phyloP scores from a whole-genome alignment of 2,888 invertebrate species.

The Tipula helvola region DNA sequence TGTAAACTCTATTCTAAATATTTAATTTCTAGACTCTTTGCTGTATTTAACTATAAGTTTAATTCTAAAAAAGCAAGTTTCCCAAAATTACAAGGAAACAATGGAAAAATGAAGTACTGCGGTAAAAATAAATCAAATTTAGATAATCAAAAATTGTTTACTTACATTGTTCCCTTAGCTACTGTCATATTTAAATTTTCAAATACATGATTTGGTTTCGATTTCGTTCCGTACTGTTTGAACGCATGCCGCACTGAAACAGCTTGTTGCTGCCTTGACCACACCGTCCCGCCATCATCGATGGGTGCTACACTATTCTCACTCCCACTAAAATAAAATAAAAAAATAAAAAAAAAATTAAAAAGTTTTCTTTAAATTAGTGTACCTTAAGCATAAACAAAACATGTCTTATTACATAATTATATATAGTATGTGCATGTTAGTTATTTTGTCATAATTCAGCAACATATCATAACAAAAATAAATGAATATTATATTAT shows the following conservation, averaged over 20 bases:
- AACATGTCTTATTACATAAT: neutral
- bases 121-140: no score
- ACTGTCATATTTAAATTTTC: constrained; percentile 88
- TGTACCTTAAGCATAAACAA: neutral
- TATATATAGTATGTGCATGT: neutral
- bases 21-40: no score
- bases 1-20: no score
- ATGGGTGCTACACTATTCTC: constrained; percentile 33
- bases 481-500: neutral
- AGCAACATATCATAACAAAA: neutral
- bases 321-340: constrained; percentile 26
- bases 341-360: constrained; percentile 12
- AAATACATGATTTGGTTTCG: constrained; percentile 74
- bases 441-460: neutral
- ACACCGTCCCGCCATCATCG: constrained; percentile 36
- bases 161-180: constrained; percentile 90
- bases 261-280: constrained; percentile 69
- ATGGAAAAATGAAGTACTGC: no score
- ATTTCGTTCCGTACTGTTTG: constrained; percentile 81
- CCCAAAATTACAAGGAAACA: no score
- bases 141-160: constrained; percentile 21
- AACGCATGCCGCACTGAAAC: constrained; percentile 78
- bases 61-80: no score
- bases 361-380: neutral
- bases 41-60: no score